phyloP scores from a whole-genome alignment of 2,888 invertebrate genomes.

The Nemurella pictetii region DNA sequence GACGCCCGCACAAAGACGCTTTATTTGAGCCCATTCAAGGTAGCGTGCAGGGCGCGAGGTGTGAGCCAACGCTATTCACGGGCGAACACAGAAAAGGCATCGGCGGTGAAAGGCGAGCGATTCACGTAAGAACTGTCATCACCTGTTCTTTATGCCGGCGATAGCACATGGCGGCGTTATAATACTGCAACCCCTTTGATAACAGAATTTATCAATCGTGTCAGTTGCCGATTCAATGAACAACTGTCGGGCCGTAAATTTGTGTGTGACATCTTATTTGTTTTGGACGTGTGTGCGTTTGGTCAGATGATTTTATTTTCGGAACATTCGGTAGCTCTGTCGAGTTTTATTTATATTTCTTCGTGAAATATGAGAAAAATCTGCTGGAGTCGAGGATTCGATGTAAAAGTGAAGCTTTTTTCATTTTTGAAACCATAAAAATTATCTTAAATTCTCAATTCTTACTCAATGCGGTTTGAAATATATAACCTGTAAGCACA shows the following conservation, averaged over 20 bases:
- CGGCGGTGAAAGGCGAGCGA: not conserved
- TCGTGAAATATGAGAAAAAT: no score
- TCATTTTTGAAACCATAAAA: no score
- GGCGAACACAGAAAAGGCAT: not conserved
- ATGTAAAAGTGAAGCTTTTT: no score
- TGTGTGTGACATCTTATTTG: not conserved
- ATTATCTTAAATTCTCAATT: no score
- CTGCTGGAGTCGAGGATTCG: no score
- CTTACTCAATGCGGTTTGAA: no score
- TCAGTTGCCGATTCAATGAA: not conserved
- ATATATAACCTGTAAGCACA: no score
- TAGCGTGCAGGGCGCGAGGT: not conserved
- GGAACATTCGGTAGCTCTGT: no score
- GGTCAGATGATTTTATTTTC: no score
- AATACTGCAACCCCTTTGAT: not conserved
- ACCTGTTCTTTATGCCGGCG: constrained; percentile 4
- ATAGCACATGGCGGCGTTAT: not conserved
- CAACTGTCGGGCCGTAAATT: not conserved
- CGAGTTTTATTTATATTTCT: no score
- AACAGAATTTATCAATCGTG: not conserved
- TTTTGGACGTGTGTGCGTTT: not conserved
- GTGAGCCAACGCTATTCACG: constrained; percentile 14
- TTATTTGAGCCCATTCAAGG: constrained; percentile 33
- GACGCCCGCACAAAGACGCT: constrained; percentile 27
- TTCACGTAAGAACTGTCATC: constrained; percentile 4